Evolutionary conservation across 2,113 vertebrate genomes (phyloP).

Genomic region (Zingel zingel): DNA sequence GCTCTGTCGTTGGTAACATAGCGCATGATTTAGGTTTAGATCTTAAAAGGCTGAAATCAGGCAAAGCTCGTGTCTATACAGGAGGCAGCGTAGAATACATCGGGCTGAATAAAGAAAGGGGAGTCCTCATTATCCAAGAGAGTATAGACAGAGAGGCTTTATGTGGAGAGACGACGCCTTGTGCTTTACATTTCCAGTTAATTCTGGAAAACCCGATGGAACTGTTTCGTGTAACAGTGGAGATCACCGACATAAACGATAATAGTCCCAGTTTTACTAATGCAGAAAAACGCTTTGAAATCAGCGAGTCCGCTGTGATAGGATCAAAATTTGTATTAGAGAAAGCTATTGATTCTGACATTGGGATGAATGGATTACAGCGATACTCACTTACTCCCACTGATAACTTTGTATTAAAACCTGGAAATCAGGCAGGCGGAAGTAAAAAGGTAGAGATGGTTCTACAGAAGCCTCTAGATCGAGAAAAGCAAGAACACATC

Average conservation of each 20-base stretch:
- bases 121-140: conserved; percentile 70
- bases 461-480: conserved; percentile 67
- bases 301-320: conserved; percentile 42
- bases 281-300: conserved; percentile 47
- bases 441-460: conserved; percentile 68
- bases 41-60: conserved; percentile 72
- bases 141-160: conserved; percentile 83
- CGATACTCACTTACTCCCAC: conserved; percentile 10
- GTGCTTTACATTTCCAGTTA: conserved; percentile 74
- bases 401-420: conserved; percentile 48
- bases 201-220: conserved; percentile 77
- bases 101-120: conserved; percentile 76
- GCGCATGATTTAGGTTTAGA: conserved; percentile 82
- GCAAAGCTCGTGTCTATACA: conserved; percentile 77
- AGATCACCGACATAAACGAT: conserved; percentile 66
- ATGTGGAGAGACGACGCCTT: conserved; percentile 77
- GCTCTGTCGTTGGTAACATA: conserved; percentile 82
- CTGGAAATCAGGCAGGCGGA: not conserved
- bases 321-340: conserved; percentile 64
- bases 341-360: conserved; percentile 53
- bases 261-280: conserved; percentile 51
- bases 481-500: conserved; percentile 46
- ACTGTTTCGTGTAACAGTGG: conserved; percentile 55
- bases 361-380: conserved; percentile 50
- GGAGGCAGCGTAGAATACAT: conserved; percentile 79